phyloP scores from a whole-genome alignment of 2,113 vertebrate genomes.

The Python bivittatus region DNA sequence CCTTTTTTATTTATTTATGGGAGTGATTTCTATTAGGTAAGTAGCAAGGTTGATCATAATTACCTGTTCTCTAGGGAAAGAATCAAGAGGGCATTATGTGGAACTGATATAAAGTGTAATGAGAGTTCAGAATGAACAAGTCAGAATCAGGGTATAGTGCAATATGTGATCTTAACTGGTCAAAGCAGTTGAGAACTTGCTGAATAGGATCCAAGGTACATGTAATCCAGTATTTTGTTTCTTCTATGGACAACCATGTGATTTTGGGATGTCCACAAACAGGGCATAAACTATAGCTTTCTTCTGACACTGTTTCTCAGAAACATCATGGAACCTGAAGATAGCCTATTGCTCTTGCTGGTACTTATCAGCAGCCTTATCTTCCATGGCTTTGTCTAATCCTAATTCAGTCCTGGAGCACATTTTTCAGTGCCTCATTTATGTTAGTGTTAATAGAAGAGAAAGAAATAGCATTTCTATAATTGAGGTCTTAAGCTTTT shows the following conservation, averaged over 20 bases:
- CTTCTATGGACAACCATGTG: not conserved
- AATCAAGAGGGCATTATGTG: not conserved
- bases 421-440: not conserved
- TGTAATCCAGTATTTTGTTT: not conserved
- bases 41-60: not conserved
- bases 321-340: not conserved
- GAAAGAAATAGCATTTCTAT: accelerated
- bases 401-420: not conserved
- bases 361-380: not conserved
- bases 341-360: not conserved
- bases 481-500: slow-evolving; percentile 37
- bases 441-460: not conserved
- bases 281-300: not conserved
- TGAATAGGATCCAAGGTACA: not conserved
- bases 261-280: not conserved
- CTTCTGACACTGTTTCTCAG: not conserved
- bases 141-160: not conserved
- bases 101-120: not conserved
- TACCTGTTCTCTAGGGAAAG: not conserved
- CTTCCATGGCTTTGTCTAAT: not conserved
- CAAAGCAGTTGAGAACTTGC: not conserved
- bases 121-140: not conserved
- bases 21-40: not conserved
- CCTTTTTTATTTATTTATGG: not conserved
- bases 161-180: not conserved